These are phyloP conservation scores for Helobdella robusta DNA, from an alignment of 2,888 invertebrate genomes.

Conservation along the genomic window DNA sequence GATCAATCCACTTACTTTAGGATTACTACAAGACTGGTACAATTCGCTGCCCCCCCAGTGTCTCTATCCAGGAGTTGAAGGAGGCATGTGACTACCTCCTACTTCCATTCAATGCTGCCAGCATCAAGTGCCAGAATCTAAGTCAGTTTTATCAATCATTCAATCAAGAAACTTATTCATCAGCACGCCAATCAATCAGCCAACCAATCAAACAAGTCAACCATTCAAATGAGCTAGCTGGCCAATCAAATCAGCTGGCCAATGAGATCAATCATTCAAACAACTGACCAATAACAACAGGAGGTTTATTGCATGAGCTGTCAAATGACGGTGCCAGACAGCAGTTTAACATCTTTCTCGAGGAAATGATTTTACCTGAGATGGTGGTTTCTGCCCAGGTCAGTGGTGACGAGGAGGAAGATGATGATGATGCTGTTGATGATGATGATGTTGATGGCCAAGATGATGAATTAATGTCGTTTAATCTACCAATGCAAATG, in stretches of 20 bases:
- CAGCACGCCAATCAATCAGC: too few relatives aligned
- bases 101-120: slow-evolving; percentile 84
- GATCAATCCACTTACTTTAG: slow-evolving; percentile 36
- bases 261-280: too few relatives aligned
- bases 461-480: not conserved
- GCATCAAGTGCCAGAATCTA: slow-evolving; percentile 82
- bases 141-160: too few relatives aligned
- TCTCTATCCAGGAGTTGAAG: slow-evolving; percentile 86
- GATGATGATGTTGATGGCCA: not conserved
- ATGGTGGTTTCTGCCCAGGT: slow-evolving; percentile 69
- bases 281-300: slow-evolving; percentile 34
- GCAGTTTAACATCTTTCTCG: slow-evolving; percentile 90
- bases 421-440: not conserved
- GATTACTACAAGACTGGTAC: slow-evolving; percentile 85
- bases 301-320: slow-evolving; percentile 88
- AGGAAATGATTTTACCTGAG: slow-evolving; percentile 84
- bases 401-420: slow-evolving; percentile 23
- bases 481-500: not conserved
- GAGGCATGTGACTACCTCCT: slow-evolving; percentile 97
- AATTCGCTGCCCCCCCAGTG: slow-evolving; percentile 86
- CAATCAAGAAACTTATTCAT: too few relatives aligned
- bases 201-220: too few relatives aligned
- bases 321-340: slow-evolving; percentile 97
- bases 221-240: too few relatives aligned
- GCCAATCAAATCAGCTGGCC: too few relatives aligned